Evolutionary conservation across 1,140 invertebrate genomes (phyloP).

Genomic region (Samia ricini): DNA sequence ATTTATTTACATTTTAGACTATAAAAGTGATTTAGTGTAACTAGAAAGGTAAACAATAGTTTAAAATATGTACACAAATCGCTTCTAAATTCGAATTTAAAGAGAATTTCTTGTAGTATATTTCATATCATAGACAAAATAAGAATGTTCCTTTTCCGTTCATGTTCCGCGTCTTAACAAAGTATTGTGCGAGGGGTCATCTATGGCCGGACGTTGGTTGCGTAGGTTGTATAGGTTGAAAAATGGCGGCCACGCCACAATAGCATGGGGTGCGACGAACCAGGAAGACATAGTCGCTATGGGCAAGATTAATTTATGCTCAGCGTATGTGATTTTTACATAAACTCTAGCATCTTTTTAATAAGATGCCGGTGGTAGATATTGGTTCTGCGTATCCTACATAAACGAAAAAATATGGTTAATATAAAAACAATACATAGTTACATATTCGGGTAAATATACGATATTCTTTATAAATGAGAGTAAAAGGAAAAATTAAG

Average conservation of each 20-base stretch:
- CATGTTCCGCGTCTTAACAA: not conserved
- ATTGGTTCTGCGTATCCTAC: not conserved
- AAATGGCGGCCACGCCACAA: constrained; percentile 66
- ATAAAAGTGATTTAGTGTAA: too few relatives aligned
- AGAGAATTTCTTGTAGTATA: too few relatives aligned
- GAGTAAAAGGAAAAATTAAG: too few relatives aligned
- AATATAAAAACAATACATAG: too few relatives aligned
- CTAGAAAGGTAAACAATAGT: too few relatives aligned
- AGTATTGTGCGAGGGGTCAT: constrained; percentile 18
- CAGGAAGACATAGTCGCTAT: constrained; percentile 65
- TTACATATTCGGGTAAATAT: too few relatives aligned
- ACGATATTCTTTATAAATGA: too few relatives aligned
- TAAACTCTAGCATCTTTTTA: not conserved
- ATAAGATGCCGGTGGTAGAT: not conserved
- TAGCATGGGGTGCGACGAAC: constrained; percentile 67
- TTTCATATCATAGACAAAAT: not conserved
- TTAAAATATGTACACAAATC: too few relatives aligned
- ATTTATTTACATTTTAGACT: too few relatives aligned
- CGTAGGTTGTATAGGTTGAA: constrained; percentile 72
- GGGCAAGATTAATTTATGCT: constrained; percentile 65
- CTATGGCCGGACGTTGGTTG: constrained; percentile 39
- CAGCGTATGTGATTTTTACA: constrained; percentile 38
- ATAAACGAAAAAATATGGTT: too few relatives aligned
- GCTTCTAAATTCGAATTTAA: too few relatives aligned
- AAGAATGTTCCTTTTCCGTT: not conserved